Evolutionary conservation across 2,113 vertebrate genomes (phyloP).

Genomic region (Ploceus nigricollis): DNA sequence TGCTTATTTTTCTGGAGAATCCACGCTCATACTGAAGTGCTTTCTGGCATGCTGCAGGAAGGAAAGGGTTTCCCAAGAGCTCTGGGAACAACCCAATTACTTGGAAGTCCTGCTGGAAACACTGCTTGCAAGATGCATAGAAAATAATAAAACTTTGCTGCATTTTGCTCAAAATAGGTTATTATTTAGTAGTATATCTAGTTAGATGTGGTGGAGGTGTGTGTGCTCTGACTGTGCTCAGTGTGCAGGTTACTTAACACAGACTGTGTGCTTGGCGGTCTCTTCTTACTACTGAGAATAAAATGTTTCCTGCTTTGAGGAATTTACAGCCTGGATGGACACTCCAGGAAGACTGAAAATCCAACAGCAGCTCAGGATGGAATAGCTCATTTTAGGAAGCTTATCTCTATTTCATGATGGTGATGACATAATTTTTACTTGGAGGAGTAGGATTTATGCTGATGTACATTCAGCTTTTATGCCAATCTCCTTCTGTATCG

Average conservation of each 20-base stretch:
- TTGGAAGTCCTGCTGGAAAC: neutral
- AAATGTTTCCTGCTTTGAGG: conserved; percentile 11
- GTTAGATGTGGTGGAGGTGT: neutral
- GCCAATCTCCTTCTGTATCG: neutral
- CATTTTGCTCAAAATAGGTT: neutral
- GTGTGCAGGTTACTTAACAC: neutral
- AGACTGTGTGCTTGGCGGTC: neutral
- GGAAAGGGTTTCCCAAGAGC: neutral
- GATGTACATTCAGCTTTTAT: neutral
- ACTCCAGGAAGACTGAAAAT: neutral
- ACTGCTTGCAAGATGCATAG: neutral
- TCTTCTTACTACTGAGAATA: neutral
- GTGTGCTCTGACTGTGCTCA: neutral
- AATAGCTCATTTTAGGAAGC: neutral
- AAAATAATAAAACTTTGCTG: neutral
- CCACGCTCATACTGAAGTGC: neutral
- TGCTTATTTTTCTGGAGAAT: neutral
- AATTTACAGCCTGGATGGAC: neutral
- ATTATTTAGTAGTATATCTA: neutral
- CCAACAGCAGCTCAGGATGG: neutral
- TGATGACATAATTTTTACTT: conserved; percentile 20
- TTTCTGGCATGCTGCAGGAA: neutral
- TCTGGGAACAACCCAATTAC: neutral
- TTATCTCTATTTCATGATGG: neutral
- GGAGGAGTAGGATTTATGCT: conserved; percentile 5